Evolutionary conservation across 2,797 vertebrate species (phyloP).

Genomic region (Lepus townsendii): DNA sequence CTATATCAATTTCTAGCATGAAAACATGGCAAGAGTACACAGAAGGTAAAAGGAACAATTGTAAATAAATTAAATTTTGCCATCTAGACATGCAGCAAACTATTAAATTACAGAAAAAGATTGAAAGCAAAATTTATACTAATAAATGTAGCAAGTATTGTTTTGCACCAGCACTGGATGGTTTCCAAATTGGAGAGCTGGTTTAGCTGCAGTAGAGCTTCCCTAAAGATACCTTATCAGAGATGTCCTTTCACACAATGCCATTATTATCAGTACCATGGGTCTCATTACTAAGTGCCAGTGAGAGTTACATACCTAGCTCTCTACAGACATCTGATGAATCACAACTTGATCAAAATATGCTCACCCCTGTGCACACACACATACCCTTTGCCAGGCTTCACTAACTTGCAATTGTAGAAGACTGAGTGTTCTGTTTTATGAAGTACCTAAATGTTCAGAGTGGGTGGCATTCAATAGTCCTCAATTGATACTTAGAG

Average conservation of each 20-base stretch:
- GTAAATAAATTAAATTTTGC: conserved; percentile 74
- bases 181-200: neutral
- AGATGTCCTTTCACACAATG: neutral
- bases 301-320: neutral
- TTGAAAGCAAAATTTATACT: conserved; percentile 66
- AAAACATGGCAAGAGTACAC: conserved; percentile 62
- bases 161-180: neutral
- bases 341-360: neutral
- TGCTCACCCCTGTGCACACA: fast-evolving
- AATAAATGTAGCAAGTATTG: conserved; percentile 28
- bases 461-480: conserved; percentile 27
- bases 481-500: neutral
- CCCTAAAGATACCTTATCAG: neutral
- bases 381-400: neutral
- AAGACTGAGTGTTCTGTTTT: conserved; percentile 11
- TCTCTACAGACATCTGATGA: neutral
- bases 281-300: neutral
- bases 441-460: conserved; percentile 4
- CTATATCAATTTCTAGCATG: conserved; percentile 63
- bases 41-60: conserved; percentile 68
- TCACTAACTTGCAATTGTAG: neutral
- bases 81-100: conserved; percentile 16
- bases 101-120: conserved; percentile 68
- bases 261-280: neutral
- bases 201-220: neutral